phyloP scores from a whole-genome alignment of 2,888 invertebrate species.

The Limulus polyphemus region DNA sequence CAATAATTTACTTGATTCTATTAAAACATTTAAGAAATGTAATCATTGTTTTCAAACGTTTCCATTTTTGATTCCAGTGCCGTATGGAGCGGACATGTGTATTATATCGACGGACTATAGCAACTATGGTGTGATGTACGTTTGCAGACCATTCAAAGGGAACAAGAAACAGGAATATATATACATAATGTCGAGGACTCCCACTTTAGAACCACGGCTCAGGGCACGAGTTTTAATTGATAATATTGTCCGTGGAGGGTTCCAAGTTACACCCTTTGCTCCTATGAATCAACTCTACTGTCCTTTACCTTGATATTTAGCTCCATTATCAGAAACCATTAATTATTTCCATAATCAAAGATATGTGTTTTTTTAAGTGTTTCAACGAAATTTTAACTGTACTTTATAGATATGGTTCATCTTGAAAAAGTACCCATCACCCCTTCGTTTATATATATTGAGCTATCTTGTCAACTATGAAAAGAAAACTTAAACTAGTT shows the following conservation, averaged over 20 bases:
- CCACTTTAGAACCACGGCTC: not conserved
- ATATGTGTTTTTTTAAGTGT: too few relatives aligned
- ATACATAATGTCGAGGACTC: not conserved
- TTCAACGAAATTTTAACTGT: too few relatives aligned
- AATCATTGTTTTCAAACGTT: too few relatives aligned
- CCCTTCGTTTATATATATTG: too few relatives aligned
- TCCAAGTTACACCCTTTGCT: conserved; percentile 1
- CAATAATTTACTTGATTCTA: too few relatives aligned
- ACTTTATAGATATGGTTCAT: too few relatives aligned
- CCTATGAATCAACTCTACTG: conserved; percentile 1
- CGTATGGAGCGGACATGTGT: not conserved
- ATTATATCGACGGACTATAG: conserved; percentile 1
- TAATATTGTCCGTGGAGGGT: conserved; percentile 1
- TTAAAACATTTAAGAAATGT: too few relatives aligned
- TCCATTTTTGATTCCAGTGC: not conserved
- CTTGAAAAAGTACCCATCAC: too few relatives aligned
- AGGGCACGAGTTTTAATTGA: not conserved
- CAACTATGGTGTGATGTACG: conserved; percentile 1
- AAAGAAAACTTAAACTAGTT: too few relatives aligned
- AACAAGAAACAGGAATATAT: not conserved
- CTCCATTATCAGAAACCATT: too few relatives aligned
- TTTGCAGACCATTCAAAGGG: not conserved
- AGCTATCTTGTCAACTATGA: too few relatives aligned
- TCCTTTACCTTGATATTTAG: not conserved
- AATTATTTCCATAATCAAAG: too few relatives aligned